These are phyloP conservation scores for Phymanthus crucifer DNA, from an alignment of 92 coral and sea anemone species.

Conservation along the genomic window DNA sequence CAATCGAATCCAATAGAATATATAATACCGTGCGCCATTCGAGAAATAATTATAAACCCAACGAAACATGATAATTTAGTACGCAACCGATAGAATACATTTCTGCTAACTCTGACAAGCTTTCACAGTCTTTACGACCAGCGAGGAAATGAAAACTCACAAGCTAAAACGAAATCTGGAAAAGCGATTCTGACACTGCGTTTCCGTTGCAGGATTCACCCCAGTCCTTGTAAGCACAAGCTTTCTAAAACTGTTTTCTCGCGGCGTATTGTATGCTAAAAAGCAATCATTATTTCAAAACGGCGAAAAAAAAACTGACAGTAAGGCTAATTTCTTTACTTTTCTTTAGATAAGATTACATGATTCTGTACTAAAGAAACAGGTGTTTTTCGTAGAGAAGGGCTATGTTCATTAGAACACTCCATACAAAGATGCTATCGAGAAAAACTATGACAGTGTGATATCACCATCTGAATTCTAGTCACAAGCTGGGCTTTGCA, in stretches of 20 bases:
- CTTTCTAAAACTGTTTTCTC: neutral
- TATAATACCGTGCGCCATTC: no score
- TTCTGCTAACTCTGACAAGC: no score
- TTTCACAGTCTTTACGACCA: no score
- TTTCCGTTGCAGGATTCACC: no score
- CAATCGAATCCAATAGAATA: no score
- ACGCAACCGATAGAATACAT: no score
- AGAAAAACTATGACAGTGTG: neutral
- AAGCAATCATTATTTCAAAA: neutral
- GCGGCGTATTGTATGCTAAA: neutral
- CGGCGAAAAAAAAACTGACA: neutral
- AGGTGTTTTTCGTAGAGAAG: neutral
- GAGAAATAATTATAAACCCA: no score
- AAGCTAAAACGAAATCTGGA: no score
- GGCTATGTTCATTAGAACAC: slow-evolving; percentile 4
- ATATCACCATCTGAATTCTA: neutral
- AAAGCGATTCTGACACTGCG: no score
- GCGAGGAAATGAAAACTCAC: no score
- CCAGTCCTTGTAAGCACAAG: no score
- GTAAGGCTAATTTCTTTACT: slow-evolving; percentile 11
- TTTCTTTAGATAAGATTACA: neutral
- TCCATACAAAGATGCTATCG: neutral
- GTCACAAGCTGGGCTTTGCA: neutral
- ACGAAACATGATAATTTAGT: no score
- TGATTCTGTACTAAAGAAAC: neutral